These are phyloP conservation scores for Chrysochloris asiatica DNA, from an alignment of 2,113 vertebrate genomes.

Conservation along the genomic window DNA sequence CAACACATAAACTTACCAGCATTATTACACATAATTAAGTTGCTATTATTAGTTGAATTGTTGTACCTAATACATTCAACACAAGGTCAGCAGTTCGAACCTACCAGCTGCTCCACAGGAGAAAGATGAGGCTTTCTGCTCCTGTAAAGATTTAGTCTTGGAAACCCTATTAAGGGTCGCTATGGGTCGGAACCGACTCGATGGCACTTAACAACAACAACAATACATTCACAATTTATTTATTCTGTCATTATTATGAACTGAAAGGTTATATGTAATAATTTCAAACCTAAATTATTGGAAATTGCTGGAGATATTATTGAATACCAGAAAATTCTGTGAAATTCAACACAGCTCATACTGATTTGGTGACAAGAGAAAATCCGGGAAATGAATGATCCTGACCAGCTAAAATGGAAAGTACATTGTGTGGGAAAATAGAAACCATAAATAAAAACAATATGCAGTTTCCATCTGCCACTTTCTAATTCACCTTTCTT, in stretches of 20 bases:
- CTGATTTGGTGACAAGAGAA: conserved; percentile 57
- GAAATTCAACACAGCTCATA: conserved; percentile 60
- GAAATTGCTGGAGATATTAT: conserved; percentile 23
- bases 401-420: conserved; percentile 60
- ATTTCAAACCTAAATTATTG: conserved; percentile 28
- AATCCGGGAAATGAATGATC: conserved; percentile 58
- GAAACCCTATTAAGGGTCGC: too few species aligned
- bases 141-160: too few species aligned
- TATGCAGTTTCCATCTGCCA: conserved; percentile 27
- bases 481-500: conserved; percentile 61
- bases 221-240: too few species aligned
- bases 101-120: too few species aligned
- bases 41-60: background rate
- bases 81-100: too few species aligned
- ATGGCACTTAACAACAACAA: too few species aligned
- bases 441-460: conserved; percentile 66
- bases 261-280: background rate
- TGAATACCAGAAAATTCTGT: conserved; percentile 38
- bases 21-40: background rate
- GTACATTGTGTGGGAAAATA: conserved; percentile 3
- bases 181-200: too few species aligned
- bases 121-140: too few species aligned
- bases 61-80: background rate
- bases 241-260: background rate
- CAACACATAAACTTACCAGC: background rate